Evolutionary conservation across 2,888 invertebrate species (phyloP).

Genomic region (Thysanoteuthis rhombus): DNA sequence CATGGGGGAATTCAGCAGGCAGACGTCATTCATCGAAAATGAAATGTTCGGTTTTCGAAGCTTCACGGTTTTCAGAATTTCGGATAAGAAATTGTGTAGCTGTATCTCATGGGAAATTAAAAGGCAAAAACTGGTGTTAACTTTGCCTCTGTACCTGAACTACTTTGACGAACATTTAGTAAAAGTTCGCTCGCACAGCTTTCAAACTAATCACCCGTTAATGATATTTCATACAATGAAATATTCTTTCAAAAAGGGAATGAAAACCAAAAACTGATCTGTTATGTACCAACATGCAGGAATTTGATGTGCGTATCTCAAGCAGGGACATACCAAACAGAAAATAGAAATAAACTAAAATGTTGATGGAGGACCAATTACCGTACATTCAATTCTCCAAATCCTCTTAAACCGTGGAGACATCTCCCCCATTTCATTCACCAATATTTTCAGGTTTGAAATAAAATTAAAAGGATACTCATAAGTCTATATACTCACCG

Average conservation of each 20-base stretch:
- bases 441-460: neutral
- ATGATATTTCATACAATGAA: no score
- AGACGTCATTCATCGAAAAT: no score
- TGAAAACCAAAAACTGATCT: neutral
- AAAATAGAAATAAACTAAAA: neutral
- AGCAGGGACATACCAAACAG: neutral
- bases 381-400: neutral
- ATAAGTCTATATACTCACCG: conserved; percentile 25
- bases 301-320: neutral
- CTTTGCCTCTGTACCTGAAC: no score
- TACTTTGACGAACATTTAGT: no score
- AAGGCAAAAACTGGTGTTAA: no score
- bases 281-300: neutral
- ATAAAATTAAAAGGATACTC: conserved; percentile 19
- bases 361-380: neutral
- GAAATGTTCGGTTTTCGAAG: no score
- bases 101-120: no score
- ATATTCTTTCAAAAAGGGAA: neutral
- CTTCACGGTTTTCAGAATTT: no score
- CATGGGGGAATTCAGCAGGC: no score
- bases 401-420: neutral
- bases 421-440: neutral
- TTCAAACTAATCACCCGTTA: no score
- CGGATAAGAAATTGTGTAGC: no score
- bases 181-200: no score